Evolutionary conservation across 2,888 invertebrate genomes (phyloP).

Genomic region (Cosmia trapezina): DNA sequence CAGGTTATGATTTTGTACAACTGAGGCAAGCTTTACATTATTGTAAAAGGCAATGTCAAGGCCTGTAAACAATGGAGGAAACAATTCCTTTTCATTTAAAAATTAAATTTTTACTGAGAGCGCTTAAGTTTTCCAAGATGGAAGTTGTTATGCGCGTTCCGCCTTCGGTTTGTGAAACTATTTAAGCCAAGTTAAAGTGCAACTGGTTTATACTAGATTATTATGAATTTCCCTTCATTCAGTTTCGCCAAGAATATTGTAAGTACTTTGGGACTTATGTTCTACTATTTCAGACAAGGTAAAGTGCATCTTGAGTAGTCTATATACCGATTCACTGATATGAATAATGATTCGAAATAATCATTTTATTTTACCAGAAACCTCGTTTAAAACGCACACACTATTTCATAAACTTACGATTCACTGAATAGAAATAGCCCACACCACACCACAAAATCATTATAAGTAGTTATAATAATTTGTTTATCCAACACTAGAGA

Average conservation of each 20-base stretch:
- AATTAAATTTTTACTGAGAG: constrained; percentile 14
- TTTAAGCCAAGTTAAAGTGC: constrained; percentile 17
- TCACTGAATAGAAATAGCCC: not conserved
- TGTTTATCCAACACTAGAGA: too few relatives aligned
- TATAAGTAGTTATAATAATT: too few relatives aligned
- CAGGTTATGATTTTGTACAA: not conserved
- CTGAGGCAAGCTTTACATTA: not conserved
- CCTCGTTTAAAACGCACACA: not conserved
- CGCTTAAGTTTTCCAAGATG: constrained; percentile 25
- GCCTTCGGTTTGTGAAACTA: constrained; percentile 10
- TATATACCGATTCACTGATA: not conserved
- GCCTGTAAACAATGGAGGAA: constrained; percentile 11
- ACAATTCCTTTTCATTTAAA: constrained; percentile 17
- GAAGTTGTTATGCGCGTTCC: constrained; percentile 24
- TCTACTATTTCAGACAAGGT: not conserved
- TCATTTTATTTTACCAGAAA: not conserved
- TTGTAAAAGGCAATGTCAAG: constrained; percentile 1
- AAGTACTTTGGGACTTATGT: too few relatives aligned
- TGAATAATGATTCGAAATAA: not conserved
- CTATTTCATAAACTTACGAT: too few relatives aligned
- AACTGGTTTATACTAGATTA: not conserved
- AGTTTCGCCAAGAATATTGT: too few relatives aligned
- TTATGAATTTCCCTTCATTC: not conserved
- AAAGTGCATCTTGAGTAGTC: not conserved
- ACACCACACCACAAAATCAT: too few relatives aligned